phyloP scores from a whole-genome alignment of 2,888 invertebrate species.

The Chrysotoxum bicinctum region DNA sequence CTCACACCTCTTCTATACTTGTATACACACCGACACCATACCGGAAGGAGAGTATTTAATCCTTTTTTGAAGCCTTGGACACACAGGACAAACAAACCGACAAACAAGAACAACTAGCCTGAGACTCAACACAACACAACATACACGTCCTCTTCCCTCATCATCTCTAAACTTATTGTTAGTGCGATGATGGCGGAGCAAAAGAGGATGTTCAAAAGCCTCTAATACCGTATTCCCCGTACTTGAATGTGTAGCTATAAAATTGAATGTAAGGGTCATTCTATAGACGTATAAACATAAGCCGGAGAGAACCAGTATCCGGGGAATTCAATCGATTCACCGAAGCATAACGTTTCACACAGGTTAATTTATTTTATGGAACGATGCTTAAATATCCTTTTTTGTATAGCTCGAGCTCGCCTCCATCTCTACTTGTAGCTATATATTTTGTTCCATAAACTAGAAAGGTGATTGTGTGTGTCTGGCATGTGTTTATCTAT shows the following conservation, averaged over 20 bases:
- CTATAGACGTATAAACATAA: slow-evolving; percentile 62
- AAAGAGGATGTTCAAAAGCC: slow-evolving; percentile 22
- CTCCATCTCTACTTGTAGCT: neutral
- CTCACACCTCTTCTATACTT: neutral
- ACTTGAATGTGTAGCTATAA: slow-evolving; percentile 61
- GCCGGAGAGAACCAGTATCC: slow-evolving; percentile 60
- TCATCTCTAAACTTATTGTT: slow-evolving; percentile 2
- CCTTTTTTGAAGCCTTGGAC: slow-evolving; percentile 44
- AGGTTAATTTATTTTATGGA: slow-evolving; percentile 71
- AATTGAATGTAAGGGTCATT: slow-evolving; percentile 71
- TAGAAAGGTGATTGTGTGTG: neutral
- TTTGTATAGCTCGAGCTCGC: slow-evolving; percentile 31
- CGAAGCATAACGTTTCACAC: slow-evolving; percentile 70
- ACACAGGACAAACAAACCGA: slow-evolving; percentile 49
- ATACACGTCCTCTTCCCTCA: neutral
- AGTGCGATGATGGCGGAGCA: neutral
- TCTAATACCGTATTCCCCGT: slow-evolving; percentile 44
- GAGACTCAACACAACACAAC: neutral
- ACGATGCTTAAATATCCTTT: slow-evolving; percentile 69
- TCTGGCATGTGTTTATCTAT: slow-evolving; percentile 20
- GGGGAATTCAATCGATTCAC: slow-evolving; percentile 71
- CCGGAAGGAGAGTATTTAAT: slow-evolving; percentile 52
- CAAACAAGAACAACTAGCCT: slow-evolving; percentile 8
- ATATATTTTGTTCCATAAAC: slow-evolving; percentile 2
- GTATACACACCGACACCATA: slow-evolving; percentile 13